phyloP scores from a whole-genome alignment of 2,888 invertebrate genomes.

The Teleogryllus oceanicus region DNA sequence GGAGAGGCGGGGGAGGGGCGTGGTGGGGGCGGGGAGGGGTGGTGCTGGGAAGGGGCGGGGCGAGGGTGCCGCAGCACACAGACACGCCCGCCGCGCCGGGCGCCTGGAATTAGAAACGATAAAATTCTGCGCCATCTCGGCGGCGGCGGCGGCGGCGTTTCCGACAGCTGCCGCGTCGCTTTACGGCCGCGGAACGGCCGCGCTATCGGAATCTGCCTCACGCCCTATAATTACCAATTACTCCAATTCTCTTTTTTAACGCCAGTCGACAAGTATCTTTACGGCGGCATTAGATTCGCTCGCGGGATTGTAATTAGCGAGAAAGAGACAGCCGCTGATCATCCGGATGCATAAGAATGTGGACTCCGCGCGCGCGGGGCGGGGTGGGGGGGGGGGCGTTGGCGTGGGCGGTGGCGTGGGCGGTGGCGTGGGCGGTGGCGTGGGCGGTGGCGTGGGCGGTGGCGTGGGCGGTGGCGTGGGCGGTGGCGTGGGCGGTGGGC shows the following conservation, averaged over 20 bases:
- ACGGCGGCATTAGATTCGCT: neutral
- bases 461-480: no score
- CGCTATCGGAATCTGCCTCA: neutral
- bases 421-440: no score
- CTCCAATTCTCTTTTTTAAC: neutral
- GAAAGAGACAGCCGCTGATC: neutral
- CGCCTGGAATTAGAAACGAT: neutral
- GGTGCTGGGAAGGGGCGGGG: no score
- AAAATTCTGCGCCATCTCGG: neutral
- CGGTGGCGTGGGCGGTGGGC: no score
- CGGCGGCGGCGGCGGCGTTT: neutral
- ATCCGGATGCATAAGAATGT: neutral
- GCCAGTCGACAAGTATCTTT: neutral
- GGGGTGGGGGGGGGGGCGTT: neutral
- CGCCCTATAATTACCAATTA: conserved; percentile 8
- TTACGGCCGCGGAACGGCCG: neutral
- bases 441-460: no score
- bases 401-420: neutral
- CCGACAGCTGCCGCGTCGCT: neutral
- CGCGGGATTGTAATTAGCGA: neutral
- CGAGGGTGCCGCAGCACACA: no score
- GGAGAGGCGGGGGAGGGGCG: no score
- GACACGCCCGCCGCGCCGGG: neutral
- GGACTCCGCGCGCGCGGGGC: neutral
- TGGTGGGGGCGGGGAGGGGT: no score